Evolutionary conservation across 2,113 vertebrate species (phyloP), one percentile per base, ranked within the genome.

Genomic region (Ciconia maguari): DNA sequence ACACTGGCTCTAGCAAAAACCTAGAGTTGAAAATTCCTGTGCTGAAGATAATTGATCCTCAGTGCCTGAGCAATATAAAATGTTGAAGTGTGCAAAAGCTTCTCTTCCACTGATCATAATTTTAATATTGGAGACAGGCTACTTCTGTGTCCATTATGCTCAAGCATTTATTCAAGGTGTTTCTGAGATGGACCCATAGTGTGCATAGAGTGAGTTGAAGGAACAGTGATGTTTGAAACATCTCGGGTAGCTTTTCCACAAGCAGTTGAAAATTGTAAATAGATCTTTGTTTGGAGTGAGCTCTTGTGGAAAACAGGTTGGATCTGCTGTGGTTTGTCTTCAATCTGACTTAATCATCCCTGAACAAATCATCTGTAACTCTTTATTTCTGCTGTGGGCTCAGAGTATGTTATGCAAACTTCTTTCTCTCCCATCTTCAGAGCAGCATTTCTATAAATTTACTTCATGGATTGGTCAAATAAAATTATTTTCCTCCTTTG

Each of bases 21-120:
- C 44, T 41, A 34, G 7, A 70, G 80, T 51, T 85, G 91, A 70
- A 94, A 78, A 86, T 91, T 80, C 91, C 78, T 32, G 0, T 94
- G 57, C 72, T 93, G 84, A 79, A 90, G 87, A 51, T 57, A 77
- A 90, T n/a, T 55, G 92, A 61, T 69, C 44, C 87, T 94, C 91
- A 52, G 93, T 96, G 89, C 87, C 94, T 95, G 96, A 93, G 93
- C 87, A 96, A 51, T 94, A 91, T 90, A 48, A 91, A 78, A 78
- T 88, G 34, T 61, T 87, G 94, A 94, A 89, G 94, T 66, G 85
- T 81, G 60, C 17, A 8, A 52, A 84, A 92, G 72, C 52, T 62
- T 92, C 77, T 94, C 34, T 90, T 82, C 79, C 81, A 71, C 78
- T 92, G 46, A 69, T 87, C 51, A 4, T 69, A 48, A 65, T 54